Evolutionary conservation across 2,888 invertebrate species (phyloP).

Genomic region (Chouioia cunea): DNA sequence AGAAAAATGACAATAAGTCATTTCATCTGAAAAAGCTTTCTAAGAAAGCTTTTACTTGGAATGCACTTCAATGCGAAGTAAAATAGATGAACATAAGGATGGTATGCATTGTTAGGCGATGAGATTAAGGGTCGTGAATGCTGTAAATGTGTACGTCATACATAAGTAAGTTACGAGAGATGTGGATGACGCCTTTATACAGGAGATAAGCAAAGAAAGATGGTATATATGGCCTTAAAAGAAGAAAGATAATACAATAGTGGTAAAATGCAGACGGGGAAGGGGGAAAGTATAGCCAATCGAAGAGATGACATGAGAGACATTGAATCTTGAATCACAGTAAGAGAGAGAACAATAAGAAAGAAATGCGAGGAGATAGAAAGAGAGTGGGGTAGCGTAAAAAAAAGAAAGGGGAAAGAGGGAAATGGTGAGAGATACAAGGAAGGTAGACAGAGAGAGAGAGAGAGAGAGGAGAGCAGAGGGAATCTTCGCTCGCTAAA

Average conservation of each 20-base stretch:
- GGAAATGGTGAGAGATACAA: conserved; percentile 35
- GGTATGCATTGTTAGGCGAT: no score
- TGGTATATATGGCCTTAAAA: conserved; percentile 17
- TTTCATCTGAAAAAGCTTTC: no score
- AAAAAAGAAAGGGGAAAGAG: conserved; percentile 32
- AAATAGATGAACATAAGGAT: no score
- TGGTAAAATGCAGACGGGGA: neutral
- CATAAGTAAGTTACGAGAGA: neutral
- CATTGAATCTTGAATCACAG: conserved; percentile 3
- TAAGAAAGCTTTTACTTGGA: no score
- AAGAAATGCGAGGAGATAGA: neutral
- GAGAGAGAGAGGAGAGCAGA: conserved; percentile 47
- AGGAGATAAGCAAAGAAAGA: conserved; percentile 8
- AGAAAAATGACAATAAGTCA: neutral
- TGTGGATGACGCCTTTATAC: neutral
- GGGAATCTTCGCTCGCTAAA: conserved; percentile 55
- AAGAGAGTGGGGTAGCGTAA: neutral
- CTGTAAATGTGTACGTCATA: neutral
- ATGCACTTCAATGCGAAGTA: no score
- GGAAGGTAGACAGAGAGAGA: conserved; percentile 35
- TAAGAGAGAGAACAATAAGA: neutral
- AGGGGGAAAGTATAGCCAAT: conserved; percentile 12
- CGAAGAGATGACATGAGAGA: conserved; percentile 6
- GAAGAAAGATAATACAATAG: conserved; percentile 32
- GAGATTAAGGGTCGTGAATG: no score